These are phyloP conservation scores for Nesogale talazaci DNA, from an alignment of 2,113 vertebrate genomes.

Conservation along the genomic window DNA sequence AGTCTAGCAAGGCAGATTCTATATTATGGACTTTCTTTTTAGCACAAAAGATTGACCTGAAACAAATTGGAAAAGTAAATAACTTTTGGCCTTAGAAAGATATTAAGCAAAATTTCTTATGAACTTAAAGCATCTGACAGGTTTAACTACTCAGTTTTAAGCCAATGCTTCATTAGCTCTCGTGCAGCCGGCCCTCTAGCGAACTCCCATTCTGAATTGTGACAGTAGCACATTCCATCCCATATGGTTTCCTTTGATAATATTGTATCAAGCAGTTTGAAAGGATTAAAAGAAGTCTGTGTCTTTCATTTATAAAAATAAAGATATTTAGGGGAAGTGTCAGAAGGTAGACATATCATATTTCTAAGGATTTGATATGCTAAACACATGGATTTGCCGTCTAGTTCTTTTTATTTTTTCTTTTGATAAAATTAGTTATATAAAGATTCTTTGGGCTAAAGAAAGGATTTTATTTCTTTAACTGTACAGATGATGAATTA, in stretches of 20 bases:
- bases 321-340: conserved; percentile 77
- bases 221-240: conserved; percentile 83
- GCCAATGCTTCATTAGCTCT: conserved; percentile 89
- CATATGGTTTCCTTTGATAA: conserved; percentile 81
- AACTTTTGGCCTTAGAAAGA: conserved; percentile 84
- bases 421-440: conserved; percentile 85
- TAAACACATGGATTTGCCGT: conserved; percentile 83
- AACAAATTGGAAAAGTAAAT: conserved; percentile 90
- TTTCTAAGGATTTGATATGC: conserved; percentile 83
- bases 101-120: conserved; percentile 86
- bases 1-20: conserved; percentile 79
- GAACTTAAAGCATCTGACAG: conserved; percentile 89
- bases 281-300: conserved; percentile 81
- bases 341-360: conserved; percentile 78
- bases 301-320: conserved; percentile 82
- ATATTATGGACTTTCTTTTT: conserved; percentile 87
- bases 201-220: conserved; percentile 87
- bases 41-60: conserved; percentile 87
- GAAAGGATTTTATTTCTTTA: conserved; percentile 74
- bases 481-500: conserved; percentile 83
- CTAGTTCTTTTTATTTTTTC: conserved; percentile 82
- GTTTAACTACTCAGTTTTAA: conserved; percentile 88
- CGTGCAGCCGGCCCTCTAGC: conserved; percentile 88
- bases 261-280: conserved; percentile 77
- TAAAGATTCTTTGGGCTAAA: conserved; percentile 82